These are phyloP conservation scores for Sebastes diaconus DNA, from an alignment of 2,797 vertebrate species.

Conservation along the genomic window DNA sequence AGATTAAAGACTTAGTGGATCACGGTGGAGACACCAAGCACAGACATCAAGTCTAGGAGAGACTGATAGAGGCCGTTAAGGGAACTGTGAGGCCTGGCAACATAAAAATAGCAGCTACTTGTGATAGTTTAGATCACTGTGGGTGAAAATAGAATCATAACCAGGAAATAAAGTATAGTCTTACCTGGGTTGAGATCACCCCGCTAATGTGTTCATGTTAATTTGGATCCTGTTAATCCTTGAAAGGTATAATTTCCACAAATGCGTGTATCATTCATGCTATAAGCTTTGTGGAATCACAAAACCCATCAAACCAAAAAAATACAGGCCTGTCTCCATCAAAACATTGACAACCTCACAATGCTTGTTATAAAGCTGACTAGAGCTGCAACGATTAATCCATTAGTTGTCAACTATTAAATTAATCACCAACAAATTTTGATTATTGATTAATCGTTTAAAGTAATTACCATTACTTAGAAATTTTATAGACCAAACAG, in stretches of 20 bases:
- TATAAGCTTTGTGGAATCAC: not conserved
- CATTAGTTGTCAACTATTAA: too few species aligned
- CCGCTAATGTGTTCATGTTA: not conserved
- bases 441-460: fast-evolving
- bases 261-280: not conserved
- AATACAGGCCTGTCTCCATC: not conserved
- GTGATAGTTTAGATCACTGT: slow-evolving; percentile 14
- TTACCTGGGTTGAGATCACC: not conserved
- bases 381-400: too few species aligned
- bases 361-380: not conserved
- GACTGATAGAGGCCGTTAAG: slow-evolving; percentile 8
- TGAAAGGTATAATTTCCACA: not conserved
- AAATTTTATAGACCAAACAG: too few species aligned
- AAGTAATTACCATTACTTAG: too few species aligned
- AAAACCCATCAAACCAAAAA: not conserved
- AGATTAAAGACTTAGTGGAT: slow-evolving; percentile 55
- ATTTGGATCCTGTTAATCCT: not conserved
- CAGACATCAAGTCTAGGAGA: slow-evolving; percentile 8
- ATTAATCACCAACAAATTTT: too few species aligned
- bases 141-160: slow-evolving; percentile 17
- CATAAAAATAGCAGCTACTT: slow-evolving; percentile 25
- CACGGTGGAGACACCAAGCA: slow-evolving; percentile 7
- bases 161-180: slow-evolving; percentile 16
- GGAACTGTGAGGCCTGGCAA: not conserved
- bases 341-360: not conserved